Base-by-base conservation (phyloP, 1,140 invertebrate genomes). In the Cydia splendana region DNA sequence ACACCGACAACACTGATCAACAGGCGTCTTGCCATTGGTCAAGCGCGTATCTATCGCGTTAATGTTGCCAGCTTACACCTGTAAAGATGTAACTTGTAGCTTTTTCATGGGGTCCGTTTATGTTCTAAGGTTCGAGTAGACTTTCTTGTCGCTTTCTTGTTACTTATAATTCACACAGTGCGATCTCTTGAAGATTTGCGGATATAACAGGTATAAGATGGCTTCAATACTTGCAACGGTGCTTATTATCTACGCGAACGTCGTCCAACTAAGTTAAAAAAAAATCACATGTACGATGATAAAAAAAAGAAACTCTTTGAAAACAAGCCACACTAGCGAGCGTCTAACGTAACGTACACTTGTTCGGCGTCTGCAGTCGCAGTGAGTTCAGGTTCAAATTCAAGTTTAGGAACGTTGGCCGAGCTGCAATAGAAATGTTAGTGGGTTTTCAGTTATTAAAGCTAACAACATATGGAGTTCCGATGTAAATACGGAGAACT, bases 361-460 rank as follows among this genome's bases (percentile, higher is more conserved):
- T 96, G 93, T 95, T 95, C 85, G 96, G 95, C 94, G 96, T 97
- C 95, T 97, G 97, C 91, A 97, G 96, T 94, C 97, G 95, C 94
- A 97, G 95, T 88, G 97, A 96, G 95, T 98, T 98, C 94, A 98
- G 95, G 95, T 98, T 98, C 94, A 98, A 95, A 95, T 96, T 98
- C 93, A 98, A 96, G 96, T 98, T 98, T 94, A 99, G 96, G 95
- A 98, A 99, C 93, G 97, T 98, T 93, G 98, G 98, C 90, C 98
- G 97, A 94, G 97, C 98, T 98, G 97, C 95, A 98, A 98, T 94
- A 95, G 93, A 93, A 92, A 89, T 69, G 75, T 86, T 86, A 84
- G 45, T 83, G 75, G n/a, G 15, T 18, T 75, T 62, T 80, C 73
- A 81, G 45, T 77, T 78, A 53, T 75, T 34, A 78, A 0, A 57